These are phyloP conservation scores for Malacoraja senta DNA, from an alignment of 2,797 vertebrate species.

Conservation along the genomic window DNA sequence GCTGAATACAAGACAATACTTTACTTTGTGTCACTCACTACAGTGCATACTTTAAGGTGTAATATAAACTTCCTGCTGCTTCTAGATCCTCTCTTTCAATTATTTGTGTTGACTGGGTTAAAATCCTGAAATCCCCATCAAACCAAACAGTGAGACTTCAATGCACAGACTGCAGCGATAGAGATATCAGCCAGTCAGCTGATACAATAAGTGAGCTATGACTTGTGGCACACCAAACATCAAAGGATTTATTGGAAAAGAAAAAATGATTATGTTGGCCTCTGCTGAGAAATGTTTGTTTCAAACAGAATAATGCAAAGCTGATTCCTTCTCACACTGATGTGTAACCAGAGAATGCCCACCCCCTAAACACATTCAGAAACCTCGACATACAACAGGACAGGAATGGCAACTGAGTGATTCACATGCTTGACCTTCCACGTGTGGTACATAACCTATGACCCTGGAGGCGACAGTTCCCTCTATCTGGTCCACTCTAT, in stretches of 20 bases:
- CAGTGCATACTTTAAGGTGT: not conserved
- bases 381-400: not conserved
- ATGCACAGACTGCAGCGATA: not conserved
- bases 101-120: not conserved
- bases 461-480: not conserved
- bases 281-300: not conserved
- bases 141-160: no score
- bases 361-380: not conserved
- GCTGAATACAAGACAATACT: not conserved
- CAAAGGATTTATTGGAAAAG: not conserved
- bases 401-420: not conserved
- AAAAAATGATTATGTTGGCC: not conserved
- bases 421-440: not conserved
- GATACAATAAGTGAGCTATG: not conserved
- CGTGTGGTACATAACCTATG: not conserved
- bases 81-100: not conserved
- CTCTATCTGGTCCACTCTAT: not conserved
- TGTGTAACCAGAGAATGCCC: not conserved
- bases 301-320: not conserved
- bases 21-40: no score
- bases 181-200: not conserved
- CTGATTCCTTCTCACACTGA: no score
- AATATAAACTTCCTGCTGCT: no score
- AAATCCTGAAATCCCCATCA: no score
- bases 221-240: not conserved